These are phyloP conservation scores for Myodes glareolus DNA, from an alignment of 2,113 vertebrate genomes.

Conservation along the genomic window DNA sequence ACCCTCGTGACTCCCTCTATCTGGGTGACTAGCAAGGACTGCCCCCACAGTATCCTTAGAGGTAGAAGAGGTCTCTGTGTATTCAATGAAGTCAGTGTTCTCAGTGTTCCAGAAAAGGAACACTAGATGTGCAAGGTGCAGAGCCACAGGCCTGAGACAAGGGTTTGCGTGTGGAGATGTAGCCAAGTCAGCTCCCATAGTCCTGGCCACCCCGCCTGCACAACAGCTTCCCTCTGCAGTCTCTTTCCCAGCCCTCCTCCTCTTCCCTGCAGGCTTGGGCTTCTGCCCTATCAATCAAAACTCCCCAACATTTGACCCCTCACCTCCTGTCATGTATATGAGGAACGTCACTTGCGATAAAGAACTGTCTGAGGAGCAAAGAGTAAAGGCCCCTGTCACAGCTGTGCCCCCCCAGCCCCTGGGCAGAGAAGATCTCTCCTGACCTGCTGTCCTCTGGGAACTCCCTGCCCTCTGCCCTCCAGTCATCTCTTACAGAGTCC, in stretches of 20 bases:
- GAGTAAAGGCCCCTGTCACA: background rate
- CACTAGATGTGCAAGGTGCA: background rate
- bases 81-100: background rate
- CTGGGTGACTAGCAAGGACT: background rate
- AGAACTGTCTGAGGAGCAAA: conserved; percentile 43
- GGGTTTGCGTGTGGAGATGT: background rate
- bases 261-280: background rate
- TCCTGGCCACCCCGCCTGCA: background rate
- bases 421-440: background rate
- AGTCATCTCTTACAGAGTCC: background rate
- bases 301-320: conserved; percentile 10
- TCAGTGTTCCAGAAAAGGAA: conserved; percentile 37
- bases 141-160: background rate
- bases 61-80: background rate
- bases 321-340: background rate
- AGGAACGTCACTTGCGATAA: conserved; percentile 14
- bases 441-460: background rate
- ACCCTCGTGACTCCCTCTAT: background rate
- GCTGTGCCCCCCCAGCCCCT: background rate
- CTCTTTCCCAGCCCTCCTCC: background rate
- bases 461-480: background rate
- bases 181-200: background rate
- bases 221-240: background rate
- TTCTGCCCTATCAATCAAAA: conserved; percentile 48
- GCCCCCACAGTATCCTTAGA: background rate